Percentiles rank a stretch among this genome's conserved stretches.
Evolutionary conservation across 2,797 vertebrate species (phyloP).

Genomic region (Melopsittacus undulatus): DNA sequence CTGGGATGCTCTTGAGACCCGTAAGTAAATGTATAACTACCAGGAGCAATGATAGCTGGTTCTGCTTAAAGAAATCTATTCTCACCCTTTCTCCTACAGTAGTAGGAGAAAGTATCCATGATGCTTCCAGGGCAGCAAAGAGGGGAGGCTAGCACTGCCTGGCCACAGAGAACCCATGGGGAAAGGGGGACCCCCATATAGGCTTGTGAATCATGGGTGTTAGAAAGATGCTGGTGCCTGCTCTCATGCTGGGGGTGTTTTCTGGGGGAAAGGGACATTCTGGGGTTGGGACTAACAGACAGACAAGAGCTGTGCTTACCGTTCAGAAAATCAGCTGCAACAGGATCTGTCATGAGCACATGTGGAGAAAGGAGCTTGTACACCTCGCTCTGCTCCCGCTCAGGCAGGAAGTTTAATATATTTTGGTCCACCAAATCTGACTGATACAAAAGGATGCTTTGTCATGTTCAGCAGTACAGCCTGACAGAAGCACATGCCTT

Average conservation of each 20-base stretch:
- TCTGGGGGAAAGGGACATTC: not conserved
- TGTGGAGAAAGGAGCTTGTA: conserved; percentile 88
- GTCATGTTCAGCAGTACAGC: conserved; percentile 67
- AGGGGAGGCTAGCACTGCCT: not conserved
- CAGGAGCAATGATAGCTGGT: not conserved
- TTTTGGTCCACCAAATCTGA: conserved; percentile 94
- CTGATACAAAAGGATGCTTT: conserved; percentile 83
- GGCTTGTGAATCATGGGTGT: accelerated
- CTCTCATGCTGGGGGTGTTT: not conserved
- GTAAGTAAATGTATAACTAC: not conserved
- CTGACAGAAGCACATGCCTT: not conserved
- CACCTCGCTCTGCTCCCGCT: conserved; percentile 89
- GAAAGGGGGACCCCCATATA: not conserved
- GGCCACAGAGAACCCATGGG: accelerated
- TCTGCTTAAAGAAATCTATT: not conserved
- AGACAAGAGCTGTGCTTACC: conserved; percentile 77
- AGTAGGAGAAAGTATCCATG: no score
- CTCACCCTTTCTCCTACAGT: not conserved
- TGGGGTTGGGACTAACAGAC: not conserved
- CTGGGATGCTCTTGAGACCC: not conserved
- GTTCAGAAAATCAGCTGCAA: conserved; percentile 85
- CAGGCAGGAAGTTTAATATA: conserved; percentile 93
- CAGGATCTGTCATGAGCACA: conserved; percentile 81
- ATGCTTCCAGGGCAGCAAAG: accelerated
- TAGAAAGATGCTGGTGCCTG: not conserved